phyloP scores from a whole-genome alignment of 2,888 invertebrate genomes.

The Theodoxus fluviatilis region DNA sequence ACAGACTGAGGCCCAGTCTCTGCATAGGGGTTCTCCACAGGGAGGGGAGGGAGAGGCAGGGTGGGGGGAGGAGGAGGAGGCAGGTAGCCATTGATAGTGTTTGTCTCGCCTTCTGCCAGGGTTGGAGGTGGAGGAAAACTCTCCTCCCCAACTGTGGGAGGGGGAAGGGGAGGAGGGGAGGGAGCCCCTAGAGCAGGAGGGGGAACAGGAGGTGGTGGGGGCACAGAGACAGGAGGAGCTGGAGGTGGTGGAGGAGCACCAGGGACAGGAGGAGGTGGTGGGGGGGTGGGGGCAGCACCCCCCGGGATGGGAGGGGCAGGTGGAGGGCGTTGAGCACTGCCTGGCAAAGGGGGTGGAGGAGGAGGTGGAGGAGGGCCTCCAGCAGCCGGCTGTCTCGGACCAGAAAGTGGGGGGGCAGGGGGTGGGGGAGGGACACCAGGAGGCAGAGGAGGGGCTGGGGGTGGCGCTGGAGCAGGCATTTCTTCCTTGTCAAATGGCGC shows the following conservation, averaged over 20 bases:
- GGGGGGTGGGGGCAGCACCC: constrained; percentile 31
- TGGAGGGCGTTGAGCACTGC: constrained; percentile 38
- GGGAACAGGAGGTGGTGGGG: constrained; percentile 31
- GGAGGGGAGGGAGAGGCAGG: constrained; percentile 16
- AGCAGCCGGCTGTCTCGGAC: constrained; percentile 26
- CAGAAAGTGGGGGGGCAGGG: constrained; percentile 16
- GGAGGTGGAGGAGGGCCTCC: constrained; percentile 41
- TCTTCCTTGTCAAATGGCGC: constrained; percentile 34
- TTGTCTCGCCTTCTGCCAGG: too few relatives aligned
- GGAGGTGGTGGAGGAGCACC: constrained; percentile 28
- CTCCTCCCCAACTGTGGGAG: constrained; percentile 20
- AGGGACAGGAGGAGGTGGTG: constrained; percentile 23
- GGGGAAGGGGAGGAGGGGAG: constrained; percentile 28
- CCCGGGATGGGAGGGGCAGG: constrained; percentile 34
- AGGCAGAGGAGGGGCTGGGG: constrained; percentile 38
- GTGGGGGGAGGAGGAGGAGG: constrained; percentile 30
- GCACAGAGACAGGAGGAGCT: constrained; percentile 23
- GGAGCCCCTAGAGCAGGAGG: constrained; percentile 19
- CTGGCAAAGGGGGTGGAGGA: constrained; percentile 40
- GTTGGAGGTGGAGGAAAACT: constrained; percentile 18
- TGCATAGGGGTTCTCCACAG: constrained; percentile 33
- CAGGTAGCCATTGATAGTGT: too few relatives aligned
- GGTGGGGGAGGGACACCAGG: constrained; percentile 26
- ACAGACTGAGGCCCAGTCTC: too few relatives aligned
- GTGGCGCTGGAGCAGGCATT: constrained; percentile 31